phyloP scores from a whole-genome alignment of 2,113 vertebrate genomes.

The Seriola rivoliana region DNA sequence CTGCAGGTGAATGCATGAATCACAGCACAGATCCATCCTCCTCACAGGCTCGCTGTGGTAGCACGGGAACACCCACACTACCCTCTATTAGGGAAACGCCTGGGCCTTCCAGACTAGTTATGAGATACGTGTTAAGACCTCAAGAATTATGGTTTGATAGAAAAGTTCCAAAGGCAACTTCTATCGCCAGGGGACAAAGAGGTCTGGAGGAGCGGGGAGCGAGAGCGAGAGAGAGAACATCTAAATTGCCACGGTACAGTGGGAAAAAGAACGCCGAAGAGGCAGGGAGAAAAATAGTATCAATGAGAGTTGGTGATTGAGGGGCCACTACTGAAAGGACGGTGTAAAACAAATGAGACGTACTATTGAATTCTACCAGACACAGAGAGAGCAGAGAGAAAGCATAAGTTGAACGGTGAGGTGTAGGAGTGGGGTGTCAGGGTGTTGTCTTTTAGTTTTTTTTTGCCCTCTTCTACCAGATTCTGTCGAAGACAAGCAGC shows the following conservation, averaged over 20 bases:
- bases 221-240: slow-evolving; percentile 14
- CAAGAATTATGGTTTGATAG: slow-evolving; percentile 32
- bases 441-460: slow-evolving; percentile 16
- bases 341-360: slow-evolving; percentile 55
- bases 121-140: slow-evolving; percentile 27
- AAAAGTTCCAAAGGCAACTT: slow-evolving; percentile 28
- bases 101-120: slow-evolving; percentile 4
- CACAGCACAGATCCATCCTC: not conserved
- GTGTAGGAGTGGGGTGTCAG: slow-evolving; percentile 12
- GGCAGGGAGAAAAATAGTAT: slow-evolving; percentile 45
- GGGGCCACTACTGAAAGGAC: slow-evolving; percentile 41
- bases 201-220: not conserved
- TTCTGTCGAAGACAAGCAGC: slow-evolving; percentile 25
- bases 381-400: not conserved
- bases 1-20: not conserved
- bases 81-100: not conserved
- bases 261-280: slow-evolving; percentile 28
- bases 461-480: slow-evolving; percentile 1
- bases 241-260: slow-evolving; percentile 17
- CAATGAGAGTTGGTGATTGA: slow-evolving; percentile 38
- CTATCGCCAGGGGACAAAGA: slow-evolving; percentile 10
- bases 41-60: not conserved
- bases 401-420: slow-evolving; percentile 2
- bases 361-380: slow-evolving; percentile 14
- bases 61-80: not conserved